Base-by-base conservation (phyloP, 1,140 invertebrate genomes). In the Anastrepha ludens region DNA sequence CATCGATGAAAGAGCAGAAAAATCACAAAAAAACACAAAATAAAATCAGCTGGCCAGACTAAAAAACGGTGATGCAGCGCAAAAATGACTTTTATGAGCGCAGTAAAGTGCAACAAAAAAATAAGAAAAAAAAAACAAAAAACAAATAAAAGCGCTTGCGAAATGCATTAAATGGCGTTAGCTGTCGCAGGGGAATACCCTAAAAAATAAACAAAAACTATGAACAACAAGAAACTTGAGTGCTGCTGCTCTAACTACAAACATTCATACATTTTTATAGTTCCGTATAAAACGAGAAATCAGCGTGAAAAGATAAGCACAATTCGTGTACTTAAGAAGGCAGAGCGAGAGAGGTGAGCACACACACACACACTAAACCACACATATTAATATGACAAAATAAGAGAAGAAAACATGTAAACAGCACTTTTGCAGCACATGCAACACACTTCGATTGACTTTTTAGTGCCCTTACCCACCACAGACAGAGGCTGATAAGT, bases 141-240 rank as follows among this genome's bases (percentile, higher is more conserved):
- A 64, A n/a, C 60, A 44, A 50, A 44, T n/a, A 41, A 39, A 9
- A 47, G 70, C 41, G 17, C n/a, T 81, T 86, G 15, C 59, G 50
- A 86, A 86, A 50, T 65, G 62, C 85, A 86, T 86, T 44, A 15
- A 86, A 4, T 85, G 15, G 5, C 85, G 58, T 86, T 62, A 41
- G 62, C 85, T n/a, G 39, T 17, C 58, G 15, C 85, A 60, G 85
- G 58, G 58, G 85, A 86, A 86, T 62, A 62, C 85, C 85, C 39
- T 62, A 55, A 62, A 86, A 86, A 86, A 86, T 20, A 86, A 86
- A 13, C 13, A 11, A 86, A 86, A 65, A 86, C 47, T 47, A 62
- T 7, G 17, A 86, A 86, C 8, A 85, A 59, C 50, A 86, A 86
- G 39, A 62, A 86, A 86, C n/a, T 20, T 59, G 44, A 86, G 85